Evolutionary conservation across 2,113 vertebrate species (phyloP), one percentile per base, ranked within the genome.

Genomic region (Phoenicopterus ruber): DNA sequence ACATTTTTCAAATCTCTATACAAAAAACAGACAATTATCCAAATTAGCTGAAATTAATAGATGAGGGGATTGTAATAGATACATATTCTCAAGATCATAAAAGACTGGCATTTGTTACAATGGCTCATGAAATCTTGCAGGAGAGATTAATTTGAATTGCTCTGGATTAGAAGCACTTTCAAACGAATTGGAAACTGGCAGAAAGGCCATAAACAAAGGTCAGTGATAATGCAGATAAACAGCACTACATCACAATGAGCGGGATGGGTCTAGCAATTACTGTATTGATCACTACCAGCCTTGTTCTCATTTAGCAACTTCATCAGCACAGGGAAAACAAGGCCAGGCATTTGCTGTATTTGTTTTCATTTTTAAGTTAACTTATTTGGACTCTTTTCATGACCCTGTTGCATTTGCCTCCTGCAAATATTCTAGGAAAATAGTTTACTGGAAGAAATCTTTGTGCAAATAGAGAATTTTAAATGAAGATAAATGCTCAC

Each of bases 251-350:
- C 80, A 93, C 78, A 81, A 52, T n/a, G 54, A 86, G 70, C 14
- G 4, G 54, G 73, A 88, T 44, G 20, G 46, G 42, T 58, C 42
- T 66, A 78, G 46, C 52, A 86, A 85, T 90, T 96, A 81, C 47
- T 17, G 7, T 74, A 94, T 92, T 0, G 57, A 95, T 94, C 74
- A 47, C 46, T 52, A 34, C 49, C 72, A 47, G 31, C 25, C 38
- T 58, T 82, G 6, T 85, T 90, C 73, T 84, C 73, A 80, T 96
- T 95, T 80, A 91, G 36, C 73, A 84, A 76, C 86, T 96, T 95
- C 87, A 94, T 94, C 88, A 87, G 44, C 55, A 44, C n/a, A 10
- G 32, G 17, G 66, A 86, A 91, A 91, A 76, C 17, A 77, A 65
- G 40, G 15, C 36, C 77, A 94, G 57, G 19, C 14, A 47, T 67